Conservation (phyloP, 2,113 vertebrate species). For the Coracopsis vasa region DNA sequence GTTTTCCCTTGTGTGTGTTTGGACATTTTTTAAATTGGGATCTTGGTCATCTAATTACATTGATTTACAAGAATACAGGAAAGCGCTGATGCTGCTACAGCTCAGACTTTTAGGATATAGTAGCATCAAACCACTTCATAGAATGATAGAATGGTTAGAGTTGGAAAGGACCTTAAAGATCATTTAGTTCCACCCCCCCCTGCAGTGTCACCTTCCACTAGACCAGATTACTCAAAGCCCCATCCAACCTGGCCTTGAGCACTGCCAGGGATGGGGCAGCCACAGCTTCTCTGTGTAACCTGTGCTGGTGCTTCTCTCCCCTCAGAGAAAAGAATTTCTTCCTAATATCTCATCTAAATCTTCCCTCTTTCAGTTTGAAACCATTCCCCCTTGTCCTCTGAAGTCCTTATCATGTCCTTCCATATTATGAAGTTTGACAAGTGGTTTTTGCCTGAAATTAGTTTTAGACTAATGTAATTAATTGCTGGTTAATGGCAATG, state of each 20-base stretch:
- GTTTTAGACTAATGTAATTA: not conserved
- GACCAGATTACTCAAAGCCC: not conserved
- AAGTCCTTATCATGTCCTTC: not conserved
- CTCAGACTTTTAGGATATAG: not conserved
- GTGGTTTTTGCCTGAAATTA: not conserved
- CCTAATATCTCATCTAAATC: not conserved
- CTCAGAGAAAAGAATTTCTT: not conserved
- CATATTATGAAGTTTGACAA: not conserved
- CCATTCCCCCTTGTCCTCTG: not conserved
- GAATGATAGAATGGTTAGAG: not conserved
- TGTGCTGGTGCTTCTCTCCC: not conserved
- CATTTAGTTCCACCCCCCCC: not conserved
- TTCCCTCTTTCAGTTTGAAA: not conserved
- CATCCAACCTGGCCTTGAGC: not conserved
- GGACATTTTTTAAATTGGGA: conserved; percentile 30
- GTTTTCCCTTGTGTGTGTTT: conserved; percentile 23
- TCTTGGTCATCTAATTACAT: conserved; percentile 52
- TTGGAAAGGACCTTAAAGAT: not conserved
- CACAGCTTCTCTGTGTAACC: not conserved
- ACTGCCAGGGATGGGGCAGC: not conserved
- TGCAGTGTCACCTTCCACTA: not conserved
- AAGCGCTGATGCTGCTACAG: not conserved
- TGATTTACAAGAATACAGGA: conserved; percentile 13
- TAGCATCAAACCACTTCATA: not conserved
- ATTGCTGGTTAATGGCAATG: not conserved